These are phyloP conservation scores for Xiphophorus maculatus DNA, from an alignment of 2,113 vertebrate species.

Conservation along the genomic window DNA sequence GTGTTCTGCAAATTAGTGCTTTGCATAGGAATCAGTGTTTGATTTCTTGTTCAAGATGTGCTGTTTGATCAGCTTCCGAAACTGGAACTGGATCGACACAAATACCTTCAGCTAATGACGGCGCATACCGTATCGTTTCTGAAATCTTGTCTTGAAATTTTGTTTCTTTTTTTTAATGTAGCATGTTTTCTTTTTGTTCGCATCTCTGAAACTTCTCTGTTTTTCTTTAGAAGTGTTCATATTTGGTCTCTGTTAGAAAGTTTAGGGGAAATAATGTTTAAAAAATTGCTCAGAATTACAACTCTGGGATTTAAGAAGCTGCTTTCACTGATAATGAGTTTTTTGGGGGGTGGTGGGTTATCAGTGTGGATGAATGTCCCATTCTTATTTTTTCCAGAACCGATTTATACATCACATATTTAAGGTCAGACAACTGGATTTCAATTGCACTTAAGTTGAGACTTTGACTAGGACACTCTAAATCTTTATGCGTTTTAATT, in stretches of 20 bases:
- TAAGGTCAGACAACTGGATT: not conserved
- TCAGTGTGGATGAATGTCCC: not conserved
- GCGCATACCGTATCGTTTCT: not conserved
- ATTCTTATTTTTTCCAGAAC: not conserved
- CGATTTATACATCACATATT: not conserved
- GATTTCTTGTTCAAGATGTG: conserved; percentile 22
- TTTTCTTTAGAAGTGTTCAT: not conserved
- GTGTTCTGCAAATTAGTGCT: conserved; percentile 38
- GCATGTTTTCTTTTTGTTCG: not conserved
- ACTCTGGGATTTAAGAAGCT: not conserved
- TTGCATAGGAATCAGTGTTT: conserved; percentile 33
- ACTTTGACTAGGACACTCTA: not conserved
- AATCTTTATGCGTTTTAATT: not conserved
- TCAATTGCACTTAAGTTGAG: not conserved
- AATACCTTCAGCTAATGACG: not conserved
- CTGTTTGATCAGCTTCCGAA: conserved; percentile 10
- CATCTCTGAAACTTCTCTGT: not conserved
- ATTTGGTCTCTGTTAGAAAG: not conserved
- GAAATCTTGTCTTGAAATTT: not conserved
- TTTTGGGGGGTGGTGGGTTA: not conserved
- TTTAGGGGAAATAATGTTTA: too few relatives aligned
- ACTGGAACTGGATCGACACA: not conserved
- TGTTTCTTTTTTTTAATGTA: not conserved
- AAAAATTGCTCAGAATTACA: too few relatives aligned
- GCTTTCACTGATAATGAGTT: not conserved